Evolutionary conservation across 2,888 invertebrate genomes (phyloP).

Genomic region (Pollenia amentaria): DNA sequence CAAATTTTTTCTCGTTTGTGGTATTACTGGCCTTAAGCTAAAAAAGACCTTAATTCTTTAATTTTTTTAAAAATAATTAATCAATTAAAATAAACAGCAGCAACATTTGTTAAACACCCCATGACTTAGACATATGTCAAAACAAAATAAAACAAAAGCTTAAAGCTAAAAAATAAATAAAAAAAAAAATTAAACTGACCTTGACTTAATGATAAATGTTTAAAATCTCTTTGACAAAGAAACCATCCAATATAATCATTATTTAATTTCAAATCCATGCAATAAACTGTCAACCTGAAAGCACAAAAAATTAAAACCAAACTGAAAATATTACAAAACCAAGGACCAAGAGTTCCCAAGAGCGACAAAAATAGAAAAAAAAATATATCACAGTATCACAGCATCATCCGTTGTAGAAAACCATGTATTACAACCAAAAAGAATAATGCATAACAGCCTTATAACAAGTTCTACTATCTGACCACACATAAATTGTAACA

Average conservation of each 20-base stretch:
- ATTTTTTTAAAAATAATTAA: too few species aligned
- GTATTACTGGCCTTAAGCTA: too few species aligned
- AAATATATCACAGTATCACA: conserved; percentile 9
- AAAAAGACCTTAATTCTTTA: too few species aligned
- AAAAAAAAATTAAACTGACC: background rate
- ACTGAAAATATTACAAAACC: background rate
- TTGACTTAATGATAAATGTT: conserved; percentile 10
- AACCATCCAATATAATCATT: background rate
- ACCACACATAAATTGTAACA: conserved; percentile 59
- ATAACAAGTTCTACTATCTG: conserved; percentile 59
- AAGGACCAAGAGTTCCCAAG: background rate
- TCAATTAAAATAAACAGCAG: background rate
- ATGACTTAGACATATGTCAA: background rate
- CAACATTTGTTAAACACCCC: background rate
- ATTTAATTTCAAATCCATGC: background rate
- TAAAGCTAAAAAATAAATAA: background rate
- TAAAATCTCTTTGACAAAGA: background rate
- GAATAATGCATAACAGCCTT: background rate
- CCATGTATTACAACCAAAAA: background rate
- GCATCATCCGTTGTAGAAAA: conserved; percentile 3
- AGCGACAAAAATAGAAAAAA: background rate
- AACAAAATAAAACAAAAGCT: too few species aligned
- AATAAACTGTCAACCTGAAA: background rate
- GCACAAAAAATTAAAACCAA: background rate
- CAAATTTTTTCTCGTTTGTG: too few species aligned